phyloP scores from a whole-genome alignment of 1,140 invertebrate species.

The Apis mellifera region DNA sequence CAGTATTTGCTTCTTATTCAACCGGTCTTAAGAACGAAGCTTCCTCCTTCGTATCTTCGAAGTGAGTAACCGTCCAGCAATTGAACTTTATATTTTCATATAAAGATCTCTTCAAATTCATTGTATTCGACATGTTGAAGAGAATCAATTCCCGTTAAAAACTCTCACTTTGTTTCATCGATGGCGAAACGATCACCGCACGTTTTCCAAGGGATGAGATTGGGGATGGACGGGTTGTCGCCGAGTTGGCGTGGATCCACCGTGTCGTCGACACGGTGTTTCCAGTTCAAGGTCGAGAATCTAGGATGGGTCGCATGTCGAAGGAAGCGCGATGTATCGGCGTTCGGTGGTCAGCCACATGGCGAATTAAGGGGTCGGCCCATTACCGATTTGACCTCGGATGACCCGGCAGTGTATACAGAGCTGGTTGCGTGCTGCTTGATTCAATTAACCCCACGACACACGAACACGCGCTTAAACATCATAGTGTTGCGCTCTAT shows the following conservation, averaged over 20 bases:
- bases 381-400: constrained; percentile 76
- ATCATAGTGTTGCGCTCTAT: constrained; percentile 3
- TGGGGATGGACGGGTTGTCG: constrained; percentile 40
- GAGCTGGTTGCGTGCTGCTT: constrained; percentile 74
- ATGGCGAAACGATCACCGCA: too few relatives aligned
- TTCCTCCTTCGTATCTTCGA: too few relatives aligned
- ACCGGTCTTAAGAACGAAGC: too few relatives aligned
- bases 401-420: constrained; percentile 74
- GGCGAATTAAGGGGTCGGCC: constrained; percentile 72
- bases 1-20: too few relatives aligned
- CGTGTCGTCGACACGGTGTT: constrained; percentile 24
- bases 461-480: constrained; percentile 58
- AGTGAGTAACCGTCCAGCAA: too few relatives aligned
- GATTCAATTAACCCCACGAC: constrained; percentile 76
- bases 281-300: constrained; percentile 59
- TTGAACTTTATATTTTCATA: too few relatives aligned
- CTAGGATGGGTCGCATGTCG: constrained; percentile 64
- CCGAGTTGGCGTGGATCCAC: constrained; percentile 59
- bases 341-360: constrained; percentile 68
- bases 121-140: too few relatives aligned
- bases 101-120: too few relatives aligned
- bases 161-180: too few relatives aligned
- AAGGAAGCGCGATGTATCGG: constrained; percentile 67
- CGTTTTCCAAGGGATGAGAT: too few relatives aligned
- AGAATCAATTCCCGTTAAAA: too few relatives aligned